phyloP scores from a whole-genome alignment of 2,797 vertebrate species.

The Hipposideros larvatus region DNA sequence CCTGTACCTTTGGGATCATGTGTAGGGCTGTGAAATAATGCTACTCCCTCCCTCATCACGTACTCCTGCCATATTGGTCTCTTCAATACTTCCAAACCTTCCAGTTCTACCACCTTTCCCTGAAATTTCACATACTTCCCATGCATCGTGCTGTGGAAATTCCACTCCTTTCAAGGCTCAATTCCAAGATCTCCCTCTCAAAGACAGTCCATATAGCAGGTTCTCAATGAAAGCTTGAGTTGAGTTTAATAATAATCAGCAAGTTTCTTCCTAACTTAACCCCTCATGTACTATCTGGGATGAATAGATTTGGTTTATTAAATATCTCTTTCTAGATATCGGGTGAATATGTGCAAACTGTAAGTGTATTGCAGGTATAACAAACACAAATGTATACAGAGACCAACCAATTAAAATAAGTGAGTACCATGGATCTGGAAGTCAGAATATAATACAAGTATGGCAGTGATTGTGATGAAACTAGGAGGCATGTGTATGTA shows the following conservation, averaged over 20 bases:
- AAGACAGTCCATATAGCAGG: not conserved
- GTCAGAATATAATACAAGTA: not conserved
- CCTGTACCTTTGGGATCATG: not conserved
- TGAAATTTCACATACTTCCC: not conserved
- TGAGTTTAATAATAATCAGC: not conserved
- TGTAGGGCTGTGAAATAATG: not conserved
- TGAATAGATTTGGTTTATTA: not conserved
- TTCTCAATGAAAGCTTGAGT: not conserved
- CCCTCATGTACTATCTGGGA: not conserved
- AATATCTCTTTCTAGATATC: not conserved
- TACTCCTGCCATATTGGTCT: not conserved
- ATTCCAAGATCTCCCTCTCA: not conserved
- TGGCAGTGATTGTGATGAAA: not conserved
- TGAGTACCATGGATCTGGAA: fast-evolving
- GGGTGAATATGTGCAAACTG: not conserved
- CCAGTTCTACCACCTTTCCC: not conserved
- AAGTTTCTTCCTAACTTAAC: not conserved
- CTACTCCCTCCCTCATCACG: not conserved
- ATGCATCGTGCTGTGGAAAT: not conserved
- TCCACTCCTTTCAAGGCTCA: not conserved
- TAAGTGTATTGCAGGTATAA: not conserved
- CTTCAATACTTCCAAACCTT: not conserved
- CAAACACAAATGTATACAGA: not conserved
- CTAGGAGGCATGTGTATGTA: not conserved
- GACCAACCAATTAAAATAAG: not conserved